Base-by-base conservation (phyloP, 2,888 invertebrate species). In the Trachelus iudaicus region DNA sequence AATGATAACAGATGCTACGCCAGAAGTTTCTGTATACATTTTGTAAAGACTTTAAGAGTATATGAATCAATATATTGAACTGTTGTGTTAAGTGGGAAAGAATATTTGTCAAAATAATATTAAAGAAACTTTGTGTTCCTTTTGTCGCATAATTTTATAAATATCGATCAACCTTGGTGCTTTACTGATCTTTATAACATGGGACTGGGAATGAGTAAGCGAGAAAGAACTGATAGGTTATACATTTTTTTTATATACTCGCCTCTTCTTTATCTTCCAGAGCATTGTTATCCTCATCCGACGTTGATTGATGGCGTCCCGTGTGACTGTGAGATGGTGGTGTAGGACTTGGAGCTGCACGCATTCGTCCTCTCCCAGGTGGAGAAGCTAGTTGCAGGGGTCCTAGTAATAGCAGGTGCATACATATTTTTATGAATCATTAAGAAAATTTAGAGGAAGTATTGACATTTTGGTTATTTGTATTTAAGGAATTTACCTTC, bases 331-430 rank as follows among this genome's bases (percentile, higher is more conserved):
- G 88, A 23, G 86, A 81, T 34, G 92, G 92, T 15, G 93, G 93
- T 1, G 92, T 93, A 1, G 94, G 94, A 90, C 93, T 94, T 34
- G 94, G 93, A 3, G 93, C 93, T 12, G 93, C 93, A 81, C 93
- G 90, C 37, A 89, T 85, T 90, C 92, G 89, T 86, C 91, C 82
- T 90, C 91, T 83, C 83, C 89, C 89, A 82, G 91, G 88, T 81
- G 93, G 92, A 69, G 93, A 90, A 69, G 90, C 89, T 78, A 92
- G 84, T 85, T 91, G 90, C 73, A 92, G 77, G 4, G 89, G 89
- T 81, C 90, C 90, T 89, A 74, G 2, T 56, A 56, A 56, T 56
- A 56, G 15, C 4, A 56, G 40, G 23, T 40, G 40, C 40, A 56
- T 15, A 4, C 6, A 56, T 56, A 56, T 23, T 23, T 56, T n/a